These are phyloP conservation scores for Cordilura impudica DNA, from an alignment of 2,888 invertebrate species.

Conservation along the genomic window DNA sequence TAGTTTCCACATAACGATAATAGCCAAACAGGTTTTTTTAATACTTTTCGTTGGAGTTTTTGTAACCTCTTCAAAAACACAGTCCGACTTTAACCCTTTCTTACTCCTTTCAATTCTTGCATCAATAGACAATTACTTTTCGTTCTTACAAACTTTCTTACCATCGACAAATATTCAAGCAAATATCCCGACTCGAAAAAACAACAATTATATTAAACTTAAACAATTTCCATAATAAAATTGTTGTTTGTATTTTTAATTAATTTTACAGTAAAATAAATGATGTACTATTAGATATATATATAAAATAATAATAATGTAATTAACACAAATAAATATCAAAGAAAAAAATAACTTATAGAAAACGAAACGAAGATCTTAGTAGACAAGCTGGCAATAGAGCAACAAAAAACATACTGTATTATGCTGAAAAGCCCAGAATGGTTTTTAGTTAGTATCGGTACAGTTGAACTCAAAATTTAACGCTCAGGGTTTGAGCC, in stretches of 20 bases:
- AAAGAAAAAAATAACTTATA: constrained; percentile 35
- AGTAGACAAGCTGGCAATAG: constrained; percentile 6
- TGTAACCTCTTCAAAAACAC: too few relatives aligned
- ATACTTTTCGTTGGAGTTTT: too few relatives aligned
- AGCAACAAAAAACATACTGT: not conserved
- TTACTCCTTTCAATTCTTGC: too few relatives aligned
- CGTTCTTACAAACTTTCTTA: too few relatives aligned
- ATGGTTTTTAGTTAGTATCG: not conserved
- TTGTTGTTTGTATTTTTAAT: constrained; percentile 36
- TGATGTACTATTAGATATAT: constrained; percentile 48
- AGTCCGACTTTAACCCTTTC: too few relatives aligned
- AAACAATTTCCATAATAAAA: constrained; percentile 40
- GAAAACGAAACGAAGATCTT: constrained; percentile 21
- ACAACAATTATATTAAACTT: too few relatives aligned
- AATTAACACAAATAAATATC: constrained; percentile 55
- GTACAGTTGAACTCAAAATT: constrained; percentile 38
- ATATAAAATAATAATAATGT: constrained; percentile 27
- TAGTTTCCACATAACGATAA: too few relatives aligned
- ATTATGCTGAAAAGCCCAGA: not conserved
- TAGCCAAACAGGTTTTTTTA: too few relatives aligned
- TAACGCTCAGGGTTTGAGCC: not conserved
- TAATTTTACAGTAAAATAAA: constrained; percentile 50
- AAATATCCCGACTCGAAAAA: too few relatives aligned
- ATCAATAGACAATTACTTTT: too few relatives aligned
- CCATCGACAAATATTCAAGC: too few relatives aligned